A percentile compares a stretch with the other conserved stretches of the same genome.
Conservation (phyloP, 2,797 vertebrate species). For the Hozukius guyotensis region DNA sequence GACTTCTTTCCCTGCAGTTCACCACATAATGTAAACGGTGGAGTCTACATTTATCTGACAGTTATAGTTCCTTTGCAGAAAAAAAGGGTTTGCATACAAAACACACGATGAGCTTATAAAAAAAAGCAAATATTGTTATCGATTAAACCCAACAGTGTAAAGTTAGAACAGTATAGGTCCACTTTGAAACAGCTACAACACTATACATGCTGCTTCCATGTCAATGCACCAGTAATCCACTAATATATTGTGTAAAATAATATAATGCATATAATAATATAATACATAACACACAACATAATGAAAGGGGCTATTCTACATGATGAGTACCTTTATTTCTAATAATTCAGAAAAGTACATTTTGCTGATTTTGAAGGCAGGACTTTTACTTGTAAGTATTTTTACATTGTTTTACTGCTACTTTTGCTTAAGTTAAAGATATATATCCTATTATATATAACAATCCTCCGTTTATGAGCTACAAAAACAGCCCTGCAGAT, state of each 20-base stretch:
- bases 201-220: not conserved
- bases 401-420: not conserved
- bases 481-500: not conserved
- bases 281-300: not conserved
- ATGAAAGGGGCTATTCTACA: not conserved
- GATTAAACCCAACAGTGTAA: not conserved
- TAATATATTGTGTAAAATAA: not conserved
- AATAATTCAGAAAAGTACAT: not conserved
- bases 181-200: not conserved
- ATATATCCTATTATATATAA: too few species aligned
- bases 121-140: not conserved
- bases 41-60: not conserved
- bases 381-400: not conserved
- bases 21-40: not conserved
- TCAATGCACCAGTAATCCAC: not conserved
- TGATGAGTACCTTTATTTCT: not conserved
- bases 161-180: not conserved
- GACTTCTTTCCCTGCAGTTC: slow-evolving; percentile 21
- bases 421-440: not conserved
- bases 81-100: not conserved
- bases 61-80: not conserved
- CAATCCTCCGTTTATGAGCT: not conserved
- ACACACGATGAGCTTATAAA: not conserved
- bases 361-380: not conserved
- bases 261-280: not conserved